A percentile compares a stretch with the other conserved stretches of the same genome.
Evolutionary conservation across 2,113 vertebrate species (phyloP).

Genomic region (Amphiprion ocellaris): DNA sequence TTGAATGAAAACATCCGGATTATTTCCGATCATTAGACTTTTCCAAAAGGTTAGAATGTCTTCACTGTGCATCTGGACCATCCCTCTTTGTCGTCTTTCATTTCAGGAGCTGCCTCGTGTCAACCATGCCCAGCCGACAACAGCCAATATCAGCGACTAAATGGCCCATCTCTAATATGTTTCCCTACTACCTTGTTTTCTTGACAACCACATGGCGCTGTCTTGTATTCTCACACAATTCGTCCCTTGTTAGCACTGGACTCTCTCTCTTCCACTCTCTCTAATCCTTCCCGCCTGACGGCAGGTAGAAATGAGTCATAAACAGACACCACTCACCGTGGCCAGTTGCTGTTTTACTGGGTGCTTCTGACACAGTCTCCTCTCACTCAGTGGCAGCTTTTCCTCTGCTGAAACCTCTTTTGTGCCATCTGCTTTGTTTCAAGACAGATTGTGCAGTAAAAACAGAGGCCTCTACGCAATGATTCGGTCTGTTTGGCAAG

Average conservation of each 20-base stretch:
- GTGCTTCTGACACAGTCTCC: slow-evolving; percentile 74
- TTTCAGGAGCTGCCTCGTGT: slow-evolving; percentile 77
- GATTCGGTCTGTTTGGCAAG: slow-evolving; percentile 35
- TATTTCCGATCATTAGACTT: slow-evolving; percentile 70
- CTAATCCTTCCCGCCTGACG: slow-evolving; percentile 66
- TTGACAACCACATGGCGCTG: slow-evolving; percentile 76
- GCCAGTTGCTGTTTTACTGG: slow-evolving; percentile 77
- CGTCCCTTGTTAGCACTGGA: slow-evolving; percentile 73
- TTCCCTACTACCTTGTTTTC: slow-evolving; percentile 79
- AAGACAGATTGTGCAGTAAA: slow-evolving; percentile 32
- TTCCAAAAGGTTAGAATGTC: slow-evolving; percentile 61
- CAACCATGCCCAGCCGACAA: slow-evolving; percentile 63
- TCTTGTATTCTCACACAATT: slow-evolving; percentile 76
- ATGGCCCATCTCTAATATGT: slow-evolving; percentile 83
- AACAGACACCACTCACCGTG: slow-evolving; percentile 74
- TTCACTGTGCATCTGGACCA: slow-evolving; percentile 59
- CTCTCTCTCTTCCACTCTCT: slow-evolving; percentile 51
- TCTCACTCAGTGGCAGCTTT: slow-evolving; percentile 46
- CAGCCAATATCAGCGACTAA: slow-evolving; percentile 80
- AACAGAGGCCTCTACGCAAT: slow-evolving; percentile 16
- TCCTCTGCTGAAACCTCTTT: slow-evolving; percentile 44
- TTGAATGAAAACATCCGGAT: slow-evolving; percentile 62
- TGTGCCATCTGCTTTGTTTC: slow-evolving; percentile 50
- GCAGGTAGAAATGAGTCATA: slow-evolving; percentile 84
- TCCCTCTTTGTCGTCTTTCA: slow-evolving; percentile 44